Conservation (phyloP, 2,113 vertebrate genomes). For the Stegastes partitus region DNA sequence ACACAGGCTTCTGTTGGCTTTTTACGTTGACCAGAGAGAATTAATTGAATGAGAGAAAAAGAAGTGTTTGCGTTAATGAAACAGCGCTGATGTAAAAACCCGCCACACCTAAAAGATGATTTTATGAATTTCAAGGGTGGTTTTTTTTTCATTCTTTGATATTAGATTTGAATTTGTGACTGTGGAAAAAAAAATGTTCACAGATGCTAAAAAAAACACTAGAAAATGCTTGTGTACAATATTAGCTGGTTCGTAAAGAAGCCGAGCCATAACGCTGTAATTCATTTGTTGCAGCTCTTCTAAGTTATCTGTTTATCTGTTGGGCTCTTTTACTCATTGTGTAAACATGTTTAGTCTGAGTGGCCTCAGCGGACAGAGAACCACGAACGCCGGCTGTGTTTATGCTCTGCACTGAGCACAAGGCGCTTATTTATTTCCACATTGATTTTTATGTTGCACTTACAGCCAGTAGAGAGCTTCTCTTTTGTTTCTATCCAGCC, state of each 20-base stretch:
- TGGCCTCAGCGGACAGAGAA: constrained; percentile 18
- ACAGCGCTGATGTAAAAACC: accelerated
- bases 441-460: constrained; percentile 43
- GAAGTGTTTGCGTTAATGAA: neutral
- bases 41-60: neutral
- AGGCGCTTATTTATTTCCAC: constrained; percentile 25
- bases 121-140: neutral
- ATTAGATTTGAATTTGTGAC: neutral
- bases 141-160: neutral
- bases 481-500: neutral
- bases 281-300: neutral
- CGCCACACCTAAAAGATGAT: neutral
- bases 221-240: neutral
- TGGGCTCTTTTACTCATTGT: neutral
- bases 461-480: neutral
- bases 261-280: neutral
- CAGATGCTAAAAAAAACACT: neutral
- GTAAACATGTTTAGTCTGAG: neutral
- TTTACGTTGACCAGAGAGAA: neutral
- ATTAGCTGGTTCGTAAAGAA: neutral
- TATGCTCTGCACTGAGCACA: constrained; percentile 19
- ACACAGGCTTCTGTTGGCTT: neutral
- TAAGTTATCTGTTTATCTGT: neutral
- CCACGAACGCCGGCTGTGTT: constrained; percentile 28
- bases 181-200: neutral